Conservation (phyloP, 2,888 invertebrate species). For the Rhingia campestris region DNA sequence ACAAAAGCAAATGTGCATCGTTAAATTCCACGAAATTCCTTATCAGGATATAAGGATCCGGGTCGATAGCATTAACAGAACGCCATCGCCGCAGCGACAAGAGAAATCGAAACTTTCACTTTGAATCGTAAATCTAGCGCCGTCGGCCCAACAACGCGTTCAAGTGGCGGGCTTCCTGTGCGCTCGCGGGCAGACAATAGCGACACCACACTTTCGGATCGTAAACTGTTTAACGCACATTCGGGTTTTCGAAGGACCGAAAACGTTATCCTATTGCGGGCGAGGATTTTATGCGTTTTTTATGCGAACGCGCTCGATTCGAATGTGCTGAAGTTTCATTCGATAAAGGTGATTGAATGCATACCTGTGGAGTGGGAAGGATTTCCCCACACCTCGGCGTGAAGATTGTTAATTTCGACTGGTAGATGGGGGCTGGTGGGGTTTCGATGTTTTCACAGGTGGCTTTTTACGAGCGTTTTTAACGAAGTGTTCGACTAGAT, state of each 20-base stretch:
- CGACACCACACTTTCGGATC: slow-evolving; percentile 65
- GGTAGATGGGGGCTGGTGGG: neutral
- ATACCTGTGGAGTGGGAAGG: slow-evolving; percentile 47
- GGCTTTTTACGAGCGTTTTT: slow-evolving; percentile 62
- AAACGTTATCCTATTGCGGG: slow-evolving; percentile 21
- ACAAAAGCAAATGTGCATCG: slow-evolving; percentile 61
- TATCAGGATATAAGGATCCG: slow-evolving; percentile 70
- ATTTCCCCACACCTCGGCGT: neutral
- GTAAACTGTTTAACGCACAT: slow-evolving; percentile 65
- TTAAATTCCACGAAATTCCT: slow-evolving; percentile 55
- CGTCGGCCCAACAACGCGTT: slow-evolving; percentile 35
- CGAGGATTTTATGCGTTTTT: slow-evolving; percentile 67
- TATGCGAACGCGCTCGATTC: slow-evolving; percentile 69
- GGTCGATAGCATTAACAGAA: slow-evolving; percentile 53
- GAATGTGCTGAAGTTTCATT: slow-evolving; percentile 71
- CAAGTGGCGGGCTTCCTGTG: slow-evolving; percentile 16
- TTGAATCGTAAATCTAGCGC: slow-evolving; percentile 63
- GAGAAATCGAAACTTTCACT: slow-evolving; percentile 66
- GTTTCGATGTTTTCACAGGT: slow-evolving; percentile 52
- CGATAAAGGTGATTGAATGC: slow-evolving; percentile 71
- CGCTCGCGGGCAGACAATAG: slow-evolving; percentile 58
- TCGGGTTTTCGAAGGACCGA: neutral
- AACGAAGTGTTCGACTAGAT: slow-evolving; percentile 63
- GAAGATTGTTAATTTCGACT: slow-evolving; percentile 25
- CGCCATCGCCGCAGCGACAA: neutral